Percentiles rank a stretch among this genome's conserved stretches.
Conservation (phyloP, 2,113 vertebrate genomes). For the Nansenia antarctica region DNA sequence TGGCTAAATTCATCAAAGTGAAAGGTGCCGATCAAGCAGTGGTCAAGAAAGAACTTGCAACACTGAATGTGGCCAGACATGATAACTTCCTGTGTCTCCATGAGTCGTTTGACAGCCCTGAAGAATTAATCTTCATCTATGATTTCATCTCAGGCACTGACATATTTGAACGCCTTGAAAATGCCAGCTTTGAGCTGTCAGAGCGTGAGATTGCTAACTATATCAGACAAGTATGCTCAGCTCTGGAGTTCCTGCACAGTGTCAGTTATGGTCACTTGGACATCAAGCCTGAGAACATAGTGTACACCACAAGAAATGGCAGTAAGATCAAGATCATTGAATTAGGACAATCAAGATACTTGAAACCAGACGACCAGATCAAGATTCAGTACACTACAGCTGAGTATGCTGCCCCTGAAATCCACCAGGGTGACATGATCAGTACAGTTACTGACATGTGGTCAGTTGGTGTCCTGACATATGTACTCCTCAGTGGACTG, state of each 20-base stretch:
- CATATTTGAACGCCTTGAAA: constrained; percentile 91
- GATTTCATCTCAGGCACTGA: constrained; percentile 96
- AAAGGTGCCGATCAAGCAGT: constrained; percentile 93
- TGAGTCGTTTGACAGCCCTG: constrained; percentile 94
- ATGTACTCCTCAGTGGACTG: constrained; percentile 90
- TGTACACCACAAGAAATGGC: constrained; percentile 90
- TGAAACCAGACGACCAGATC: constrained; percentile 93
- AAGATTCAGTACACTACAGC: constrained; percentile 90
- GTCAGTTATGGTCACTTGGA: constrained; percentile 93
- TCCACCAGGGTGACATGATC: constrained; percentile 94
- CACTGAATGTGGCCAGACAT: constrained; percentile 88
- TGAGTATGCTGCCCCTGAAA: constrained; percentile 94
- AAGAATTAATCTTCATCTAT: constrained; percentile 96
- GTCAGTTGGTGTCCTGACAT: constrained; percentile 91
- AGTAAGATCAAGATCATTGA: constrained; percentile 92
- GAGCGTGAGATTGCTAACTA: constrained; percentile 91
- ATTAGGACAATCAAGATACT: constrained; percentile 89
- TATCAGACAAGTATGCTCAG: constrained; percentile 88
- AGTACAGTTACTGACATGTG: constrained; percentile 96
- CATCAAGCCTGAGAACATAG: constrained; percentile 94
- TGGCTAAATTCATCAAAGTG: constrained; percentile 98
- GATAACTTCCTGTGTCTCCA: constrained; percentile 88
- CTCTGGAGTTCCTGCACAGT: constrained; percentile 88
- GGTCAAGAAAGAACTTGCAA: constrained; percentile 97
- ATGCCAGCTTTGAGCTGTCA: constrained; percentile 88